Evolutionary conservation across 2,888 invertebrate species (phyloP), one percentile per base, ranked within the genome.

Genomic region (Nemotelus pantherinus): DNA sequence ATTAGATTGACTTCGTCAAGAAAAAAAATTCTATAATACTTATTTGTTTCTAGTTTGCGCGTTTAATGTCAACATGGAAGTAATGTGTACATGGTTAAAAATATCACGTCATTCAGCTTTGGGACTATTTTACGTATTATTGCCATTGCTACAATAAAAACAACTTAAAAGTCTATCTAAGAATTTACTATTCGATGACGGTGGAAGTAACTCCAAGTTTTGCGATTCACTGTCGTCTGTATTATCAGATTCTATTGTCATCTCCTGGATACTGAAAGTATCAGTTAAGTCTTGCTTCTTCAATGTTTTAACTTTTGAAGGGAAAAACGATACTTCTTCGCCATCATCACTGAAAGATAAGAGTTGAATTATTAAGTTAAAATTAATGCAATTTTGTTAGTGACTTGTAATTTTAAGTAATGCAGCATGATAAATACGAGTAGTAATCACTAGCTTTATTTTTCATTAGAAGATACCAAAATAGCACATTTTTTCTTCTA

Each of bases 201-300:
- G 82, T 9, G 87, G 86, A 79, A 86, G 82, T 3, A 87, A 81
- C 80, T 87, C 87, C 9, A 87, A 83, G 81, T 86, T 87, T 80
- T 86, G 85, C 25, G 87, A 86, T 64, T 84, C 85, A 79, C 85
- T 85, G 78, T 86, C 86, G 78, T 87, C 86, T 41, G 86, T 86
- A 79, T 87, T 84, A 78, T 84, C 80, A 10, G 87, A 87, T 78
- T 87, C 87, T 55, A 87, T 86, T 50, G 86, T 85, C 87, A 87
- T 87, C 79, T 87, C 87, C 78, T 87, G 87, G 83, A 87, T 87
- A 80, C 87, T 87, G 80, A 87, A 87, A 3, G 87, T 87, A 80
- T 87, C 87, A 43, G 86, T 84, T n/a, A 85, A 83, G 77, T 83
- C 84, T 44, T 81, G 80, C 64, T 80, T 82, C 78, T 83, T 83